Evolutionary conservation across 2,888 invertebrate species (phyloP), one percentile per base, ranked within the genome.

Genomic region (Polylopha cassiicola): DNA sequence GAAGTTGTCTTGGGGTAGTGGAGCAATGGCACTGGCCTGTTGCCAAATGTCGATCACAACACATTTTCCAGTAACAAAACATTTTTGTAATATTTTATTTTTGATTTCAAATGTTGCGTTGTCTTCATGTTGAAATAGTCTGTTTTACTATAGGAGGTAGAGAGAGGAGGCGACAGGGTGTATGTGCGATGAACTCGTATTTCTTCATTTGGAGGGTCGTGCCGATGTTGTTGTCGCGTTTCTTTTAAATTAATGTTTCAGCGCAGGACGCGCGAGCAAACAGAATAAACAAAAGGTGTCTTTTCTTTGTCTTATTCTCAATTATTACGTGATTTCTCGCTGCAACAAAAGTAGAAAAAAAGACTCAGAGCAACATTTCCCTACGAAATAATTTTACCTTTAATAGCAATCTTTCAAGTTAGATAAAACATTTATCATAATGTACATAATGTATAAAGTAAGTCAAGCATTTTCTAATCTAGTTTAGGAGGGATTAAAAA

Each of bases 31-130:
- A 75, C 78, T 84, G 84, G 84, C 74, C 58, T 61, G 51, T 48
- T 72, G 84, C 84, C 84, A 84, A 80, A 65, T 67, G 51, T 65
- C 73, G 63, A 73, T 69, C 67, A 70, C 70, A 74, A 67, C 75
- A 73, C 66, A 73, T 78, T 71, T 74, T 72, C 67, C 66, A 60
- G 62, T 63, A 64, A 70, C 69, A 71, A 72, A 75, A 78, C 77
- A 74, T 73, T 76, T 74, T 61, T 69, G 64, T 76, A 76, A 73
- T 69, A 73, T 73, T 59, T 54, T 54, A 64, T 61, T 73, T 61
- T 60, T 52, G 53, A 23, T 29, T 23, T 9, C n/a, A n/a, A n/a
- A n/a, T n/a, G n/a, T n/a, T n/a, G n/a, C 13, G 20, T 21, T 21
- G 30, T 30, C n/a, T n/a, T n/a, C n/a, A n/a, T n/a, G n/a, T n/a